phyloP scores from a whole-genome alignment of 2,888 invertebrate genomes.

The Pilophorus perplexus region DNA sequence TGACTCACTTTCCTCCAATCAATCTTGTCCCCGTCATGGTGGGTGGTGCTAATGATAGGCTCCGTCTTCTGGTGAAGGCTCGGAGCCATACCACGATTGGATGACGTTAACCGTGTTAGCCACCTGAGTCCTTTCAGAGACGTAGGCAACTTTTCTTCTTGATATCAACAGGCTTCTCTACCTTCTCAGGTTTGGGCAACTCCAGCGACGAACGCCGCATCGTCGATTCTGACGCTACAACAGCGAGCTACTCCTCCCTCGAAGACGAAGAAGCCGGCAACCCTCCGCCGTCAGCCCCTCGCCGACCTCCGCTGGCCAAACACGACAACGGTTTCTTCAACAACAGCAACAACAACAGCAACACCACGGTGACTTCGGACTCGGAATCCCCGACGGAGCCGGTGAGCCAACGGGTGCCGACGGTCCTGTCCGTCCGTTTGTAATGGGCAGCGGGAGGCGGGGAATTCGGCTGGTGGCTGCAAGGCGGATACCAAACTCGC shows the following conservation, averaged over 20 bases:
- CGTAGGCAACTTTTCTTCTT: no score
- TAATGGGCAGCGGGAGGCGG: no score
- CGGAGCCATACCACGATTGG: no score
- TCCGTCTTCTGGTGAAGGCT: no score
- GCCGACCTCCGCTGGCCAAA: constrained; percentile 41
- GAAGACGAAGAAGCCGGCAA: constrained; percentile 57
- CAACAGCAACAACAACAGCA: constrained; percentile 46
- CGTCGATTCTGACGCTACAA: constrained; percentile 56
- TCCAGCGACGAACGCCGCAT: constrained; percentile 32
- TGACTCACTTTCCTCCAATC: no score
- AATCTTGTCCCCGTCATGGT: no score
- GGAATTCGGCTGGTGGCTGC: no score
- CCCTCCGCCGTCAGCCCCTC: constrained; percentile 47
- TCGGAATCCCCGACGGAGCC: constrained; percentile 59
- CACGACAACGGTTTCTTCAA: constrained; percentile 45
- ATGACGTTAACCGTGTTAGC: no score
- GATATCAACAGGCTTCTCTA: no score
- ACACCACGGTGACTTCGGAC: constrained; percentile 52
- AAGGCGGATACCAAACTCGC: no score
- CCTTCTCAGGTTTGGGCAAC: constrained; percentile 23
- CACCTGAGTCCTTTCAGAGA: no score
- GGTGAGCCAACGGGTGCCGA: constrained; percentile 47
- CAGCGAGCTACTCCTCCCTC: constrained; percentile 58
- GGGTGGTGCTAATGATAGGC: no score
- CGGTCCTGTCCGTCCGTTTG: constrained; percentile 25